Evolutionary conservation across 1,140 invertebrate genomes (phyloP).

Genomic region (Acromyrmex heyeri): DNA sequence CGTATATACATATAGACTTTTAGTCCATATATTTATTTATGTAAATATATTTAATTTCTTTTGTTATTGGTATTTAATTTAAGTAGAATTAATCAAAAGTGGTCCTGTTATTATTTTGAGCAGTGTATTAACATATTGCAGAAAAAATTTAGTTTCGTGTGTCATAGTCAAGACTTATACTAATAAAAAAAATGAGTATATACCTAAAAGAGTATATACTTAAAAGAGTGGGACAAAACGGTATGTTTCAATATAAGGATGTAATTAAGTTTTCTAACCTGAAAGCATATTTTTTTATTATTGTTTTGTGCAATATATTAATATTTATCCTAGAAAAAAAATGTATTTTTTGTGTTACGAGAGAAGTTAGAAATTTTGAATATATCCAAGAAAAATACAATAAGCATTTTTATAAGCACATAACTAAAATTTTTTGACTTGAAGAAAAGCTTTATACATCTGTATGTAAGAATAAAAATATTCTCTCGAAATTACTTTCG

Average conservation of each 20-base stretch:
- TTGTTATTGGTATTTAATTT: not conserved
- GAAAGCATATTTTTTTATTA: not conserved
- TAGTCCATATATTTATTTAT: not conserved
- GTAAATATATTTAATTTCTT: not conserved
- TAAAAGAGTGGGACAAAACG: not conserved
- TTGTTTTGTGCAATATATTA: conserved; percentile 1
- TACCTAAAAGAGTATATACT: not conserved
- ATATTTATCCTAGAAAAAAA: not conserved
- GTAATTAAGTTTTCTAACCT: conserved; percentile 4
- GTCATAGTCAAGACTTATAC: not conserved
- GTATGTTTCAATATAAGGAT: not conserved
- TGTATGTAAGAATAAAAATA: not conserved
- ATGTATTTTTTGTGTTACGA: conserved; percentile 18
- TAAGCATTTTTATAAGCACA: not conserved
- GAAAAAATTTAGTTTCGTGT: conserved; percentile 28
- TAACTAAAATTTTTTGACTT: not conserved
- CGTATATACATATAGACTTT: not conserved
- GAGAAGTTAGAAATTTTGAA: not conserved
- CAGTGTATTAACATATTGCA: not conserved
- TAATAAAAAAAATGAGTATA: not conserved
- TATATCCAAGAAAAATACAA: not conserved
- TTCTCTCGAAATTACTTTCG: not conserved
- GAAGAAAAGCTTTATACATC: not conserved
- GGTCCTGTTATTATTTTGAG: conserved; percentile 9
- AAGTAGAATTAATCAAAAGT: not conserved